These are phyloP conservation scores for Tympanuchus pallidicinctus DNA, from an alignment of 2,113 vertebrate species.

Conservation along the genomic window DNA sequence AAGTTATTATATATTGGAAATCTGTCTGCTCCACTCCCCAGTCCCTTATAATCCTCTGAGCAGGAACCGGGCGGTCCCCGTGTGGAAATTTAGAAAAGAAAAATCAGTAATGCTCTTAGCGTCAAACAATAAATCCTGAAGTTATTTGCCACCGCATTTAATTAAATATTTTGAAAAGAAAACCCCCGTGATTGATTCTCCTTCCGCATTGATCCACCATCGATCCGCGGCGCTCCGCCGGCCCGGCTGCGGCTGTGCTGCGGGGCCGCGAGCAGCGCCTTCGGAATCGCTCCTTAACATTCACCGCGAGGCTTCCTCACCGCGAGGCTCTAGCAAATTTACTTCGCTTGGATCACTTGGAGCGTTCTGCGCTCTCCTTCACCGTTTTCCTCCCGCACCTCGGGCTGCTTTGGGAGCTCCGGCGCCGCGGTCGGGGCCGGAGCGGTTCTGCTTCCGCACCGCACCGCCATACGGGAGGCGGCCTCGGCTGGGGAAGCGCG, in stretches of 20 bases:
- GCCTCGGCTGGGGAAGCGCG: too few species aligned
- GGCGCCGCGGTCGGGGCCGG: too few species aligned
- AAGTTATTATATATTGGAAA: constrained; percentile 94
- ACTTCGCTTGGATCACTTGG: not conserved
- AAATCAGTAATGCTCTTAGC: constrained; percentile 93
- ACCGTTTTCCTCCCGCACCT: not conserved
- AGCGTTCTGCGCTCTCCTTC: not conserved
- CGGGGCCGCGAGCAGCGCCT: constrained; percentile 80
- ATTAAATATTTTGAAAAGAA: constrained; percentile 95
- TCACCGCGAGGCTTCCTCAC: constrained; percentile 42
- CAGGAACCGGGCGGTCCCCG: constrained; percentile 80
- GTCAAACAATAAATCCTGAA: constrained; percentile 88
- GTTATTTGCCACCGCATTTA: constrained; percentile 92
- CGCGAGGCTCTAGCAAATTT: not conserved
- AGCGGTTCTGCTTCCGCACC: not conserved
- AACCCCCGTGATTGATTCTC: constrained; percentile 90
- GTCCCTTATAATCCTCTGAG: constrained; percentile 88
- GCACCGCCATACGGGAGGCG: too few species aligned
- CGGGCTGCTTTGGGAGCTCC: not conserved
- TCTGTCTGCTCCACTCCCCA: constrained; percentile 88
- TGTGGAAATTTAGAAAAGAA: constrained; percentile 87
- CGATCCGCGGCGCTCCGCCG: constrained; percentile 81
- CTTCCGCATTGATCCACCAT: constrained; percentile 87
- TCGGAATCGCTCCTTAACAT: constrained; percentile 70
- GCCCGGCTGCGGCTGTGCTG: constrained; percentile 82